phyloP scores from a whole-genome alignment of 2,113 vertebrate genomes.

The Felis catus region DNA sequence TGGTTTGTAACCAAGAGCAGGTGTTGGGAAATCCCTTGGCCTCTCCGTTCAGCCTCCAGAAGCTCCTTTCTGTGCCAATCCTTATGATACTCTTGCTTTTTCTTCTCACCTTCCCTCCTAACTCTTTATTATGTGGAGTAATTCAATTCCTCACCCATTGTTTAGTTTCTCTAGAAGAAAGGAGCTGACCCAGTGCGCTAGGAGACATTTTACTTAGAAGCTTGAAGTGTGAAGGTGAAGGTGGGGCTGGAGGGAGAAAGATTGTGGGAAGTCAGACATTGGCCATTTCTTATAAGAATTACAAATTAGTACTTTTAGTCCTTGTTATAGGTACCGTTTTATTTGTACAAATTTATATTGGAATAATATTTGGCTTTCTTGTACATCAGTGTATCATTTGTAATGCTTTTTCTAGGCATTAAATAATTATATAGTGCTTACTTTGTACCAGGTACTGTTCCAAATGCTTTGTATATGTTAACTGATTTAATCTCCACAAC shows the following conservation, averaged over 20 bases:
- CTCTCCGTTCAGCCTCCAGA: neutral
- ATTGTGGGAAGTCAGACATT: neutral
- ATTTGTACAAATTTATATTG: neutral
- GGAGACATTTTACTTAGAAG: neutral
- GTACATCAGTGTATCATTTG: neutral
- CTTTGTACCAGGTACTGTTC: neutral
- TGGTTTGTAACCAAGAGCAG: neutral
- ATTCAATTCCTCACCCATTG: neutral
- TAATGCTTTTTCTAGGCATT: neutral
- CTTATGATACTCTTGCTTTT: neutral
- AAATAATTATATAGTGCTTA: neutral
- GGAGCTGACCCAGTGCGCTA: neutral
- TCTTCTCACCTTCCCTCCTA: neutral
- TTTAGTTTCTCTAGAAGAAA: neutral
- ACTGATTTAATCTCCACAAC: neutral
- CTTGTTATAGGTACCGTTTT: constrained; percentile 12
- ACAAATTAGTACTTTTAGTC: neutral
- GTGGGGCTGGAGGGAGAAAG: neutral
- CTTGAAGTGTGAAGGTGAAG: neutral
- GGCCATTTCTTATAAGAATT: neutral
- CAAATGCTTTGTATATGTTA: neutral
- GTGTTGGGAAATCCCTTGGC: neutral
- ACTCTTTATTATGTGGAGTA: neutral
- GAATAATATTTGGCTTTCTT: constrained; percentile 25
- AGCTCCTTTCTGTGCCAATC: neutral